Evolutionary conservation across 2,113 vertebrate genomes (phyloP), one percentile per base, ranked within the genome.

Genomic region (Tringa solitaria): DNA sequence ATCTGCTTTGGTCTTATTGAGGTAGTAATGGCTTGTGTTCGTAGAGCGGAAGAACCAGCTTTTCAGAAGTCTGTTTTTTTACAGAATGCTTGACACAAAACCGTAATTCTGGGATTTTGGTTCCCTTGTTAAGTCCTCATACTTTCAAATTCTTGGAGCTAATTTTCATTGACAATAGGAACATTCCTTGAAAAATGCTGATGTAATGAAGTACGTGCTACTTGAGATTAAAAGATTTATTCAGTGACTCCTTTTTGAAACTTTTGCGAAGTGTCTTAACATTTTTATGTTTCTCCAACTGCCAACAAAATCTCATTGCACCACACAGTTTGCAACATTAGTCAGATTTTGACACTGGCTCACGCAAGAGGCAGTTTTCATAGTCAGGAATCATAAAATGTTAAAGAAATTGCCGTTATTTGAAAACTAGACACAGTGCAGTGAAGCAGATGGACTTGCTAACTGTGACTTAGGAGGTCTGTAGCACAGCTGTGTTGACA

Each of bases 151-250:
- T 95, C 93, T 96, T 95, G 89, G 95, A 82, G 87, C 92, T 96
- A 87, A 97, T 95, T 96, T 95, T 96, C 96, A 95, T 85, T 96
- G 93, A 95, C 93, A 96, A 95, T 94, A 87, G 94, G 94, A 97
- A 95, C 95, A 95, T 96, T 96, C 96, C 95, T 94, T 97, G 96
- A 96, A 95, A 95, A 97, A 89, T 96, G 95, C 96, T 96, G 96
- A 97, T 96, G 96, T 96, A 95, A 96, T 89, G 91, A 93, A 95
- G 93, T 97, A 95, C 94, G 95, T 96, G 94, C 95, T 96, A 87
- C 96, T 96, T 82, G 91, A 96, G 96, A 95, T 96, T 92, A 96
- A 96, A 89, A 96, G 96, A 95, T 95, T 94, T 94, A 93, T 92
- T 94, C 94, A 83, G 77, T 95, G 94, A 95, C 63, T 95, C 89